Evolutionary conservation across 2,797 vertebrate species (phyloP), one percentile per base, ranked within the genome.

Genomic region (Carcharodon carcharias): DNA sequence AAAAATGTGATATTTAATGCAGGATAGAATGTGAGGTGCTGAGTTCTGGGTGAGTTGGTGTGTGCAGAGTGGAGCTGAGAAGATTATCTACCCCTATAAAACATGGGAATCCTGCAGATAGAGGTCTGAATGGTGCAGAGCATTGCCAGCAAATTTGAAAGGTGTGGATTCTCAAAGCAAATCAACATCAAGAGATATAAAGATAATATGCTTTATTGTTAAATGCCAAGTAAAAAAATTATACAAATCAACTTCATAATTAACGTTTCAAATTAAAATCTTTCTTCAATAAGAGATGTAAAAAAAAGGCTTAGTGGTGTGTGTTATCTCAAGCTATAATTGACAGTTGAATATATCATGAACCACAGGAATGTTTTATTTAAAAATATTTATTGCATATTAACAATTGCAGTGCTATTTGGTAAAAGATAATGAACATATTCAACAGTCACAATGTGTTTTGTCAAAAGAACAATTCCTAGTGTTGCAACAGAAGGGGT

Each of bases 141-240:
- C 21, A 8, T 45, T 93, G 18, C 18, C 4, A 28, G 18, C 18
- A 45, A 67, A 93, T 93, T 93, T 93, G 65, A 45, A 93, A n/a
- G 61, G 63, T 67, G 8, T 45, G 8, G 2, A 40, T 45, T 93
- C n/a, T 93, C n/a, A 93, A n/a, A 67, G n/a, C 65, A 67, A 93
- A 93, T 67, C 35, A 71, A 95, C 26, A 95, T 40, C n/a, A 31
- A 61, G 71, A 54, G 50, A 16, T 73, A 2, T 26, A 54, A n/a
- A 56, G 69, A 77, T 95, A 77, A 91, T 61, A 91, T 56, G 93
- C 50, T 95, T 95, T 95, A 95, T 95, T 95, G 94, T 95, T 95
- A 95, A 95, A 95, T 95, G 94, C 94, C 63, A 95, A 16, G 94
- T 95, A 95, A 95, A 95, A 94, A 95, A 95, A 95, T 77, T 77